Conservation (phyloP, 2,113 vertebrate genomes). For the Hipposideros armiger region DNA sequence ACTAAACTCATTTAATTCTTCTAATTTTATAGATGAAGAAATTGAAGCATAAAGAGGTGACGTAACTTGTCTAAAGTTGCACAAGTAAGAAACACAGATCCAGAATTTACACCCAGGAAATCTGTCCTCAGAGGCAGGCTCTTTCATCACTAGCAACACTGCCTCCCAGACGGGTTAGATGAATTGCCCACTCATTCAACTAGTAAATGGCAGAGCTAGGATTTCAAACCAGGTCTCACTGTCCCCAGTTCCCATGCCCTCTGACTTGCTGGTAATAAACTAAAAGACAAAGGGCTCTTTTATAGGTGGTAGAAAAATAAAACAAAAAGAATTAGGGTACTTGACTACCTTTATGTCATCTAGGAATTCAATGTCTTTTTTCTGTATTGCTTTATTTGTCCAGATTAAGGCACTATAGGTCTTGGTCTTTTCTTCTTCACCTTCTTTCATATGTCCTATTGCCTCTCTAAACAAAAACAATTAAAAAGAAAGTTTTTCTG, state of each 20-base stretch:
- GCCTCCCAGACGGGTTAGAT: not conserved
- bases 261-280: not conserved
- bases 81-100: not conserved
- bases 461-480: slow-evolving; percentile 91
- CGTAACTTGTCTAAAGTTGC: slow-evolving; percentile 44
- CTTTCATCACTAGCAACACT: not conserved
- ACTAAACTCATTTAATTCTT: slow-evolving; percentile 52
- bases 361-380: slow-evolving; percentile 92
- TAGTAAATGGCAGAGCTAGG: not conserved
- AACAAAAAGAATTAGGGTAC: not conserved
- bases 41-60: slow-evolving; percentile 34
- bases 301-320: not conserved
- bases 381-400: slow-evolving; percentile 91
- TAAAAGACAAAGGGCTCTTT: not conserved
- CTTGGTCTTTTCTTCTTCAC: slow-evolving; percentile 98
- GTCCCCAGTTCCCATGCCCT: not conserved
- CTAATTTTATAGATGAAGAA: slow-evolving; percentile 48
- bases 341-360: slow-evolving; percentile 91
- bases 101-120: not conserved
- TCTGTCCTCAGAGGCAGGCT: not conserved
- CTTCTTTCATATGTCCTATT: slow-evolving; percentile 97
- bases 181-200: not conserved
- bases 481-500: slow-evolving; percentile 66
- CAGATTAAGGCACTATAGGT: slow-evolving; percentile 97
- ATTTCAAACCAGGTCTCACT: not conserved